Evolutionary conservation across 2,888 invertebrate species (phyloP).

Genomic region (Schizaphis graminum): DNA sequence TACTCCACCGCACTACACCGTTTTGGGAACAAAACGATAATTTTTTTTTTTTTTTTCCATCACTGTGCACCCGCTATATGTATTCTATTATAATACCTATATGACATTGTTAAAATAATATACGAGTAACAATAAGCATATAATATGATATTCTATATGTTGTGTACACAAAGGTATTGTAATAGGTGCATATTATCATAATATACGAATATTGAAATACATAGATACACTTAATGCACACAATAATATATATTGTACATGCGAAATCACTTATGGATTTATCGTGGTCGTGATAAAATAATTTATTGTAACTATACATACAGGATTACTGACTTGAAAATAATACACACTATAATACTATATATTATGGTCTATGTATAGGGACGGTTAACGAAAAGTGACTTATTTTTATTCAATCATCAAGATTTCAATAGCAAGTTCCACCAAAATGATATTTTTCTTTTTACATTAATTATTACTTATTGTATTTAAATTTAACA

Average conservation of each 20-base stretch:
- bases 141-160: background rate
- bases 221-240: background rate
- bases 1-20: background rate
- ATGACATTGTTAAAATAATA: slow-evolving; percentile 7
- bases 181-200: background rate
- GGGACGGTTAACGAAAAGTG: background rate
- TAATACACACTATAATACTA: background rate
- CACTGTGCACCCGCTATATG: background rate
- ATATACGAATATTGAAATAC: background rate
- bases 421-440: background rate
- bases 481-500: background rate
- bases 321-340: background rate
- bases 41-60: background rate
- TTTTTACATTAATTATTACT: background rate
- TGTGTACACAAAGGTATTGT: background rate
- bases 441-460: background rate
- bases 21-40: background rate
- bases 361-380: background rate
- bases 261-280: background rate
- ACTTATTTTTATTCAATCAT: background rate
- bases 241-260: background rate
- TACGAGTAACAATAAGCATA: background rate
- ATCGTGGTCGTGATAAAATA: background rate
- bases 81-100: background rate
- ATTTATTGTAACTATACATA: background rate